phyloP scores from a whole-genome alignment of 2,797 vertebrate genomes.

The Pitangus sulphuratus region DNA sequence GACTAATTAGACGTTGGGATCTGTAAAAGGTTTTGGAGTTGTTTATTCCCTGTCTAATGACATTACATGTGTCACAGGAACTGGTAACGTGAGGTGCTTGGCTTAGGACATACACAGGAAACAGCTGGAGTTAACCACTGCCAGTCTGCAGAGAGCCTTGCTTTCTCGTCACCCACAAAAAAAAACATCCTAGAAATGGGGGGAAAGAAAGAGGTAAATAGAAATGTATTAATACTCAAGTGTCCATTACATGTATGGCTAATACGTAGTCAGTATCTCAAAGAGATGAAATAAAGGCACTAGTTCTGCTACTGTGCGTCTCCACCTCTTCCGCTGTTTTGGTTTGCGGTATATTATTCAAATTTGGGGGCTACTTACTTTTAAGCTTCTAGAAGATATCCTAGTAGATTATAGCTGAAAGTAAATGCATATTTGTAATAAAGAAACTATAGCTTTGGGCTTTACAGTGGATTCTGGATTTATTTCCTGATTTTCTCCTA shows the following conservation, averaged over 20 bases:
- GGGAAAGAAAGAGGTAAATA: not conserved
- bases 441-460: not conserved
- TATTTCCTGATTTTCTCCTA: not conserved
- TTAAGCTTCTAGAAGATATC: not conserved
- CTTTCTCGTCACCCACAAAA: not conserved
- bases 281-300: not conserved
- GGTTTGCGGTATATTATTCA: not conserved
- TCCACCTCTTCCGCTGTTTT: not conserved
- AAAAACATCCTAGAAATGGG: not conserved
- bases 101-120: not conserved
- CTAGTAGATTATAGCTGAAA: not conserved
- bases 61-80: constrained; percentile 31
- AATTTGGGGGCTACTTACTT: not conserved
- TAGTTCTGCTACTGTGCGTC: not conserved
- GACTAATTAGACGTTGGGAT: constrained; percentile 20
- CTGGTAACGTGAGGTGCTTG: not conserved
- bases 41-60: constrained; percentile 38
- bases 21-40: constrained; percentile 27
- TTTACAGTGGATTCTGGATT: not conserved
- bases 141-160: not conserved
- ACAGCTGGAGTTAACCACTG: not conserved
- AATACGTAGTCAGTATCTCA: not conserved
- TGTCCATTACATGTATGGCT: not conserved
- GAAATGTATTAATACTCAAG: not conserved
- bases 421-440: not conserved